Evolutionary conservation across 2,797 vertebrate species (phyloP), one percentile per base, ranked within the genome.

Genomic region (Coregonus ussuriensis): DNA sequence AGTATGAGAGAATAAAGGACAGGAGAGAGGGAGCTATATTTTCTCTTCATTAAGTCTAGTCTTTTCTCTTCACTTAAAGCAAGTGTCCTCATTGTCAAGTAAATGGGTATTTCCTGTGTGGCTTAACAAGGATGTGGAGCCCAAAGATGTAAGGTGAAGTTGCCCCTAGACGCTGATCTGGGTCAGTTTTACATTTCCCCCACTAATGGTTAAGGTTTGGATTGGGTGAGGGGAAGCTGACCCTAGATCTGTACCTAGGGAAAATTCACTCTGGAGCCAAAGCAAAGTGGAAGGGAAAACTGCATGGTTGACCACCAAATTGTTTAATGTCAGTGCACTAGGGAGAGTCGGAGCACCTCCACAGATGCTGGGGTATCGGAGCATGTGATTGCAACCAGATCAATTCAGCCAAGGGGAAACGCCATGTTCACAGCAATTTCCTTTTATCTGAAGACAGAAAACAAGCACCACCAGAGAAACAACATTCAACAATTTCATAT

Each of bases 401-500:
- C 53, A 33, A 33, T 11, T 51, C 66, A 76, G 31, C 35, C n/a
- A 35, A 76, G 51, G 15, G 47, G 15, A 74, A 66, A 31, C 6
- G 14, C 4, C 41, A 52, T 51, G 29, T 65, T n/a, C 41, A 21
- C 21, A 9, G 37, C 6, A 4, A 14, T 59, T 37, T 62, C 3
- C 7, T 14, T 21, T 16, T 6, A 65, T 21, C 25, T 6, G 31
- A 82, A 65, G 21, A 18, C 51, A 59, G 53, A 47, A 29, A 6
- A 56, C 54, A 74, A 54, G 4, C 6, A 59, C 5, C 14, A 56
- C 16, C 18, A 21, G n/a, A 59, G 56, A 59, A 59, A 54, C n/a
- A 13, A 29, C 68, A 74, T 52, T 56, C 66, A 62, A 41, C 16
- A 56, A 4, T 35, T 35, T 56, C 71, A 81, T 37, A 74, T 74